phyloP scores from a whole-genome alignment of 2,888 invertebrate genomes.

The Lasioglossum leucozonium region DNA sequence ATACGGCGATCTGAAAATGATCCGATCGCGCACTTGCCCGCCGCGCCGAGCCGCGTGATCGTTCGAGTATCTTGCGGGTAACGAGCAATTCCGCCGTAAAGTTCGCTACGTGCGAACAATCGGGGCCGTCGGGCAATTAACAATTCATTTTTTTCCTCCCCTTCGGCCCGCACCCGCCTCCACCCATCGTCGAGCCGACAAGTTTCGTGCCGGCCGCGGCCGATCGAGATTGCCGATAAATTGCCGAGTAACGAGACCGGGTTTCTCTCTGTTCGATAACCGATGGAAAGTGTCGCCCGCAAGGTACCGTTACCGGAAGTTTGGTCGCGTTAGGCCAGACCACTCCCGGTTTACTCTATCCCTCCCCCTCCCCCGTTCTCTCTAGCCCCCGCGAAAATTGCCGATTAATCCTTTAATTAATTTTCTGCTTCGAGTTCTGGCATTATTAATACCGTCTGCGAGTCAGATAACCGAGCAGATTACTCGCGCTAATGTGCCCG shows the following conservation, averaged over 20 bases:
- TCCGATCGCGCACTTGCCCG: neutral
- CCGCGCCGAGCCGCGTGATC: neutral
- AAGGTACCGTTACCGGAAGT: slow-evolving; percentile 9
- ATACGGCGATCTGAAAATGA: slow-evolving; percentile 23
- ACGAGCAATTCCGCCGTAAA: neutral
- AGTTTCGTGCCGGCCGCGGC: neutral
- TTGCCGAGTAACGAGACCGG: slow-evolving; percentile 23
- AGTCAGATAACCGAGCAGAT: slow-evolving; percentile 15
- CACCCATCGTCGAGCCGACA: neutral
- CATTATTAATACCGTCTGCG: slow-evolving; percentile 43
- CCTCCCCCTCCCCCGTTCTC: neutral
- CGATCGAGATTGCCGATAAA: slow-evolving; percentile 19
- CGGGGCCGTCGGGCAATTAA: neutral
- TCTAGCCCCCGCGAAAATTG: neutral
- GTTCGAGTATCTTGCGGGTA: slow-evolving; percentile 5
- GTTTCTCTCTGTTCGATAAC: slow-evolving; percentile 46
- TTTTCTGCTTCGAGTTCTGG: slow-evolving; percentile 3
- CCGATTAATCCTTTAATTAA: slow-evolving; percentile 3
- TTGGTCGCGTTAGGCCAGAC: neutral
- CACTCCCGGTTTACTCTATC: neutral
- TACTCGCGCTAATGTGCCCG: neutral
- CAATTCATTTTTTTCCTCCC: neutral
- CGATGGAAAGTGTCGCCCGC: slow-evolving; percentile 42
- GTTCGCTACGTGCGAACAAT: neutral
- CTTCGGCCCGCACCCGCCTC: neutral